Percentiles rank a stretch among this genome's conserved stretches.
Conservation (phyloP, 1,140 invertebrate species). For the Drosophila truncata region DNA sequence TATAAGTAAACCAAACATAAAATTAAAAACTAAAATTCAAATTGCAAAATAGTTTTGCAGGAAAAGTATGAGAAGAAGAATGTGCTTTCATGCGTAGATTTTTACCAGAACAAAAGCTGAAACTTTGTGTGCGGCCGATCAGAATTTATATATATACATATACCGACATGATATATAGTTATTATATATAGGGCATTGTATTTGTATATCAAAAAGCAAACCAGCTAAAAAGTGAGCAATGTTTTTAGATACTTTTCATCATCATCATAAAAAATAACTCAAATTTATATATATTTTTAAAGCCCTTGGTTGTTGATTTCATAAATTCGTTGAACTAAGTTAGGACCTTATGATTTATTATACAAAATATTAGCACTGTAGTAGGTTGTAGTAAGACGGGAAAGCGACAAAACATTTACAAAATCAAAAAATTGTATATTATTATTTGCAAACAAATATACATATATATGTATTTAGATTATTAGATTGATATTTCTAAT, state of each 20-base stretch:
- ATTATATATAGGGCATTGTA: constrained; percentile 74
- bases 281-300: constrained; percentile 15
- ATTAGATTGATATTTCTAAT: constrained; percentile 45
- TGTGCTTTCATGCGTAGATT: constrained; percentile 82
- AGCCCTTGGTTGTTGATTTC: constrained; percentile 46
- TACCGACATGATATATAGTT: constrained; percentile 66
- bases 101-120: constrained; percentile 78
- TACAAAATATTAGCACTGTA: constrained; percentile 63
- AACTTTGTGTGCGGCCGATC: constrained; percentile 76
- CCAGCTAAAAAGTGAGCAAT: constrained; percentile 59
- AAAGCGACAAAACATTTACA: constrained; percentile 32
- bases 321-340: constrained; percentile 50
- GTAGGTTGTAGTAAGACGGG: constrained; percentile 54
- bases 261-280: constrained; percentile 21
- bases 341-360: constrained; percentile 50
- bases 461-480: constrained; percentile 28
- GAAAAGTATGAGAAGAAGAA: constrained; percentile 23
- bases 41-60: constrained; percentile 71
- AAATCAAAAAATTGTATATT: constrained; percentile 55
- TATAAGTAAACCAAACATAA: constrained; percentile 51
- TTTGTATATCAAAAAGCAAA: constrained; percentile 73
- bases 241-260: constrained; percentile 66
- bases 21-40: constrained; percentile 52
- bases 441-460: constrained; percentile 49
- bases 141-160: constrained; percentile 73